Evolutionary conservation across 2,888 invertebrate species (phyloP), one percentile per base, ranked within the genome.

Genomic region (Diaperis boleti): DNA sequence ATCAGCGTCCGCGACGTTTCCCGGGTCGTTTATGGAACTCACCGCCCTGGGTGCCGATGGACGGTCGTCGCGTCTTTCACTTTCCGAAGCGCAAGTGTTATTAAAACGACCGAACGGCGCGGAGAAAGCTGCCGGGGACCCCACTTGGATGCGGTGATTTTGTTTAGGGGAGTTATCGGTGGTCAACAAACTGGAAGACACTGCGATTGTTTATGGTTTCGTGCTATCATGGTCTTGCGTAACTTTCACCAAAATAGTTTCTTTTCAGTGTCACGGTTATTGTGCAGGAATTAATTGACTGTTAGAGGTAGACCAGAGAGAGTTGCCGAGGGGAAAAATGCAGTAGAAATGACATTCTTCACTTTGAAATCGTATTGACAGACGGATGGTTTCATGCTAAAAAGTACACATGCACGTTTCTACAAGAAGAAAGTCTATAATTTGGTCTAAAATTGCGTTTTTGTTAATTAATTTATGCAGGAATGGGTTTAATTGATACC

Each of bases 251-350:
- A 15, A 60, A 54, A 44, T 35, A 8, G 6, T 10, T 8, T 44
- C 7, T 5, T 37, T 17, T 52, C 59, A 59, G 52, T 59, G 59
- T 59, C 59, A 59, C n/a, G 59, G 59, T 41, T 49, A 41, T 7
- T 20, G 20, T 13, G 17, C 31, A 15, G 20, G 22, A 26, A n/a
- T 42, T 54, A 42, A 4, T 42, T 26, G 1, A 26, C 26, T 8
- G 6, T 5, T 2, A 26, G n/a, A 26, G n/a, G n/a, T 3, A 8
- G 1, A n/a, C 6, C 2, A n/a, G 26, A 26, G 26, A 26, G 26
- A 26, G 26, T 26, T n/a, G n/a, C n/a, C n/a, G n/a, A n/a, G n/a
- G n/a, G n/a, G 26, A 26, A n/a, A 3, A 20, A 20, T 20, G 20
- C 20, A 20, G 4, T 4, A 26, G 26, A 3, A 26, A 26, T 26